Conservation (phyloP, 37 sponge, comb jelly and placozoan species). For the Dysidea cf. avara region DNA sequence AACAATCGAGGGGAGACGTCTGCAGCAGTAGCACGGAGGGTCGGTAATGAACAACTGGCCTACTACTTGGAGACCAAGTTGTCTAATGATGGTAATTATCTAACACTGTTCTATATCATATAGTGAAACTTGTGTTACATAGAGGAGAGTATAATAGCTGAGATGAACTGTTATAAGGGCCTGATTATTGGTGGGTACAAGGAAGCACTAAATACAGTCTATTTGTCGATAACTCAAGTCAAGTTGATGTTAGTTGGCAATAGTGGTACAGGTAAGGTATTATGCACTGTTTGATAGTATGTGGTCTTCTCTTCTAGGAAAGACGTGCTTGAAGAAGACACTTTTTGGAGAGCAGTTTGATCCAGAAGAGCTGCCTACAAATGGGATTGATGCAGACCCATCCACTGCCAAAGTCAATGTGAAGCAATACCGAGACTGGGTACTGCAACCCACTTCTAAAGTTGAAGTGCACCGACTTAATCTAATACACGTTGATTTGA, state of each 20-base stretch:
- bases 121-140: no score
- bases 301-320: conserved; percentile 21
- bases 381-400: conserved; percentile 64
- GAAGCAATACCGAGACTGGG: conserved; percentile 73
- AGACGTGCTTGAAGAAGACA: conserved; percentile 73
- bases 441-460: conserved; percentile 56
- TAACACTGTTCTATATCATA: no score
- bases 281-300: neutral
- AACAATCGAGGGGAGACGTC: conserved; percentile 81
- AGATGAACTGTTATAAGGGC: conserved; percentile 72
- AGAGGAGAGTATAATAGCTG: conserved; percentile 24
- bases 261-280: conserved; percentile 29
- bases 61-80: no score
- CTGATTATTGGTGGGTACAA: conserved; percentile 50
- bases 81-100: no score
- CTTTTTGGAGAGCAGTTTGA: conserved; percentile 64
- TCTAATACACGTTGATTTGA: conserved; percentile 63
- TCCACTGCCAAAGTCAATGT: conserved; percentile 48
- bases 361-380: conserved; percentile 32
- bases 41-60: no score
- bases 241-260: conserved; percentile 60
- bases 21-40: no score
- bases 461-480: conserved; percentile 68
- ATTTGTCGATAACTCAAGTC: conserved; percentile 46
- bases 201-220: conserved; percentile 60